phyloP scores from a whole-genome alignment of 2,888 invertebrate genomes.

The Exephanes ischioxanthus region DNA sequence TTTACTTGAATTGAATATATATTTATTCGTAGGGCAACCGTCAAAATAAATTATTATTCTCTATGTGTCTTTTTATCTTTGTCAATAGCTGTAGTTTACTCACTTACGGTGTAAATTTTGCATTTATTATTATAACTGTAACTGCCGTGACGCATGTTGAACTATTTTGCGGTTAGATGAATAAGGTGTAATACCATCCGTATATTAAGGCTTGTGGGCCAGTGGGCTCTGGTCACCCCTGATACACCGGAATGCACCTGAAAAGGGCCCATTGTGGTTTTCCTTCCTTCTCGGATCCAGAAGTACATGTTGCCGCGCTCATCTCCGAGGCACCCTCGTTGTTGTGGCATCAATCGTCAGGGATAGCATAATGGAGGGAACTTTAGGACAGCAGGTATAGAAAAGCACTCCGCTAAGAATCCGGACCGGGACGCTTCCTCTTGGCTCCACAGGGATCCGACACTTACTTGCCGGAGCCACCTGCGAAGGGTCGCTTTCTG shows the following conservation, averaged over 20 bases:
- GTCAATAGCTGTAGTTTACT: no score
- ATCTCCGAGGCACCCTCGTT: slow-evolving; percentile 43
- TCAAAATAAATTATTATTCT: neutral
- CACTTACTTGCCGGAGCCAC: slow-evolving; percentile 53
- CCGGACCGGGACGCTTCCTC: slow-evolving; percentile 39
- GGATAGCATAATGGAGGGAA: slow-evolving; percentile 43
- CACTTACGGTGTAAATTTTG: no score
- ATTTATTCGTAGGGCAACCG: neutral
- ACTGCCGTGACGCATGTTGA: neutral
- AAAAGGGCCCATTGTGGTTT: slow-evolving; percentile 53
- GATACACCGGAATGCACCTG: slow-evolving; percentile 49
- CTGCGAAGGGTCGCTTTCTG: slow-evolving; percentile 62
- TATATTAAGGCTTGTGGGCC: slow-evolving; percentile 41
- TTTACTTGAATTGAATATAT: no score
- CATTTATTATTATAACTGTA: neutral
- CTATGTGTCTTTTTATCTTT: no score
- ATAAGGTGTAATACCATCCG: neutral
- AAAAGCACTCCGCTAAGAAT: slow-evolving; percentile 31
- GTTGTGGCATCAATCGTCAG: slow-evolving; percentile 46
- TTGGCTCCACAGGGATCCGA: slow-evolving; percentile 49
- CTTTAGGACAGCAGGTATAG: slow-evolving; percentile 55
- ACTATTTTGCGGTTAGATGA: neutral
- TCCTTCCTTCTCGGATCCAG: slow-evolving; percentile 51
- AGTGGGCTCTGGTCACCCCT: slow-evolving; percentile 63
- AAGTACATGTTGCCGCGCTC: slow-evolving; percentile 7